Evolutionary conservation across 1,140 invertebrate genomes (phyloP), one percentile per base, ranked within the genome.

Genomic region (Eurosta solidaginis): DNA sequence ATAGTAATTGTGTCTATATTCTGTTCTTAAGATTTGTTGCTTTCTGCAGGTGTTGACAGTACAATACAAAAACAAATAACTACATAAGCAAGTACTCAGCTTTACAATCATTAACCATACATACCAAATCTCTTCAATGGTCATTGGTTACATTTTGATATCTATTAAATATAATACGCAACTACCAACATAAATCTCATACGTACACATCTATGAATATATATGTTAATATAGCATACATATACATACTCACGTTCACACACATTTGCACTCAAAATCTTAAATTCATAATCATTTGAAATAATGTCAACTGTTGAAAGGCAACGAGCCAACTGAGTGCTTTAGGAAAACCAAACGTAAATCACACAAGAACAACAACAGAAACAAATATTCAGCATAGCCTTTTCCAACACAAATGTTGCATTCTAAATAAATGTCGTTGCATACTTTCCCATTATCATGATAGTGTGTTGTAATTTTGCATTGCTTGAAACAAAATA

Each of bases 271-370:
- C n/a, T n/a, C n/a, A n/a, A 12, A 47, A 47, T n/a, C n/a, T 68
- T 9, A 68, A 68, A 27, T 68, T 42, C 10, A 22, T 68, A 68
- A 68, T n/a, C 59, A 68, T 33, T 68, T 68, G 33, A 68, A 33
- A 68, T n/a, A n/a, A n/a, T 68, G 59, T 68, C 59, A 68, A 68
- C 59, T 42, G 59, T 68, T 68, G 59, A 68, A 68, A 68, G 59
- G 59, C 33, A 40, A 54, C 49, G 3, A 49, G 47, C 47, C 47
- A 49, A 49, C n/a, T 10, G 20, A 52, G 22, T 40, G 6, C 59
- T 68, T 42, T 33, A 10, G 59, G 59, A 33, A 29, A 68, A 68
- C 40, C 59, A 36, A 40, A n/a, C 59, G n/a, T 33, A 68, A 68
- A 68, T 20, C 25, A 68, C n/a, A n/a, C n/a, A n/a, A 68, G 40